These are phyloP conservation scores for Trypoxylus dichotomus DNA, from an alignment of 1,140 invertebrate species.

Conservation along the genomic window DNA sequence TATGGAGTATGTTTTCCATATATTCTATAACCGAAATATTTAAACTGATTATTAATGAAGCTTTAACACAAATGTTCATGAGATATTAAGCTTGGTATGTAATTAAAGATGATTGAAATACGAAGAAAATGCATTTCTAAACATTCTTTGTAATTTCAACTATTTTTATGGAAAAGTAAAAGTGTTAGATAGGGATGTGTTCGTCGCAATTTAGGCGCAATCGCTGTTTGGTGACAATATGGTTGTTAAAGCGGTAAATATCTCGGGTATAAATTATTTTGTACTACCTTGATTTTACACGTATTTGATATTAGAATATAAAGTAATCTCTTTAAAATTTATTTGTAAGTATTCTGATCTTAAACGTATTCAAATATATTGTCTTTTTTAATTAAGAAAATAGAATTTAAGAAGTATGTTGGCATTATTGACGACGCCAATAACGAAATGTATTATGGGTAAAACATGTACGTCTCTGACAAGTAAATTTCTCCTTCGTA, in stretches of 20 bases:
- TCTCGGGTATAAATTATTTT: background rate
- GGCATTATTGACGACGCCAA: slow-evolving; percentile 50
- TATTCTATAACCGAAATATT: too few species aligned
- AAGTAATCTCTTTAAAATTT: background rate
- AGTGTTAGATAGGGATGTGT: too few species aligned
- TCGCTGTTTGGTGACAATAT: background rate
- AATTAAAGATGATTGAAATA: background rate
- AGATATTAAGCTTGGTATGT: too few species aligned
- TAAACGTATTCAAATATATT: background rate
- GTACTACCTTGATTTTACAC: background rate
- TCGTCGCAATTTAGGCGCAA: background rate
- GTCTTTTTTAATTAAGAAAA: background rate
- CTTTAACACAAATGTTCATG: too few species aligned
- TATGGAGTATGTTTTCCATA: too few species aligned
- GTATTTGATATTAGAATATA: background rate
- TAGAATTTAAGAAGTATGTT: slow-evolving; percentile 35
- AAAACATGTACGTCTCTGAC: slow-evolving; percentile 51
- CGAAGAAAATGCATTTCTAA: background rate
- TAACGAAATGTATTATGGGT: slow-evolving; percentile 47
- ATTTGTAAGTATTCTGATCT: background rate
- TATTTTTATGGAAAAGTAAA: background rate
- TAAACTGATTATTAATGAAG: too few species aligned
- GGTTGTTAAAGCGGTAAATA: background rate
- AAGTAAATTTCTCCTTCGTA: slow-evolving; percentile 48
- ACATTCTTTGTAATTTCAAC: background rate